Evolutionary conservation across 2,888 invertebrate species (phyloP).

Genomic region (Cryptocephalus moraei): DNA sequence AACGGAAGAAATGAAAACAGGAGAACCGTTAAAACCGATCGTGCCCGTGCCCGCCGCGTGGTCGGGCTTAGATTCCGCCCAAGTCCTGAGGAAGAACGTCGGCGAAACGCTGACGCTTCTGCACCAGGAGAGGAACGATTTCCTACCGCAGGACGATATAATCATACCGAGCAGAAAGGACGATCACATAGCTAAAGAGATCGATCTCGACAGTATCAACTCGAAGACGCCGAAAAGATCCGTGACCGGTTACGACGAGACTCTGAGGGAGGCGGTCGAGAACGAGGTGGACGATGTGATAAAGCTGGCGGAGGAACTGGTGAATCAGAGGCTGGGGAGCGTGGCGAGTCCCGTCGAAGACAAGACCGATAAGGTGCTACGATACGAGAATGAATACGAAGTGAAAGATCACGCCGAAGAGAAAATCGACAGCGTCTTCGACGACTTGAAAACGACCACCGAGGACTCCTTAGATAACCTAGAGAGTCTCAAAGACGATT

Average conservation of each 20-base stretch:
- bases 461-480: slow-evolving; percentile 35
- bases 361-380: slow-evolving; percentile 8
- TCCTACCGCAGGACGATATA: slow-evolving; percentile 35
- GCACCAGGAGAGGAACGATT: slow-evolving; percentile 38
- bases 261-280: slow-evolving; percentile 16
- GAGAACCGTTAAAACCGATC: not conserved
- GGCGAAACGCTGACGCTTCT: slow-evolving; percentile 35
- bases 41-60: not conserved
- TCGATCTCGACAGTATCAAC: slow-evolving; percentile 28
- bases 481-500: slow-evolving; percentile 32
- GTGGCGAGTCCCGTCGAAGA: slow-evolving; percentile 6
- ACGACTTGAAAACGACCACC: slow-evolving; percentile 32
- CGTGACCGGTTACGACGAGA: slow-evolving; percentile 14
- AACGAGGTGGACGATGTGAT: slow-evolving; percentile 30
- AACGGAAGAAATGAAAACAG: slow-evolving; percentile 8
- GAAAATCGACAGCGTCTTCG: slow-evolving; percentile 28
- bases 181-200: slow-evolving; percentile 32
- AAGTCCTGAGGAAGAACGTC: slow-evolving; percentile 32
- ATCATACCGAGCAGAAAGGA: slow-evolving; percentile 36
- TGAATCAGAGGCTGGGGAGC: slow-evolving; percentile 25
- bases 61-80: slow-evolving; percentile 23
- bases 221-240: slow-evolving; percentile 22
- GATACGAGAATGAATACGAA: slow-evolving; percentile 28
- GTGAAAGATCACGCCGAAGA: slow-evolving; percentile 28
- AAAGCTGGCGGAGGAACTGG: slow-evolving; percentile 30